phyloP scores from a whole-genome alignment of 2,888 invertebrate genomes.

The Platypus cylindrus region DNA sequence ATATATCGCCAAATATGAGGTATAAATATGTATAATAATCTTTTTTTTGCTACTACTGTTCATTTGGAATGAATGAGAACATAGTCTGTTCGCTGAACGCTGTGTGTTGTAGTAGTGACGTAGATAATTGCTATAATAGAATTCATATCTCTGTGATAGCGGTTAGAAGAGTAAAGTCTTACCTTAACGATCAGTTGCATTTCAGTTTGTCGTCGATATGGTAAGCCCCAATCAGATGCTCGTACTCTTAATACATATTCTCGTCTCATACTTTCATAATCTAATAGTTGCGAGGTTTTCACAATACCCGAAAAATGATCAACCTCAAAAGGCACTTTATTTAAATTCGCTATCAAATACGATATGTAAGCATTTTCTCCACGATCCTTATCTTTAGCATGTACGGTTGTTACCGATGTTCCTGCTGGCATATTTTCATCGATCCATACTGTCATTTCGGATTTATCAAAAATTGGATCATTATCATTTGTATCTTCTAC shows the following conservation, averaged over 20 bases:
- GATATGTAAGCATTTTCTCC: conserved; percentile 94
- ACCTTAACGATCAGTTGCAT: conserved; percentile 70
- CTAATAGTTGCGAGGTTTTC: conserved; percentile 69
- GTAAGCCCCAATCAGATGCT: conserved; percentile 92
- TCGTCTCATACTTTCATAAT: conserved; percentile 82
- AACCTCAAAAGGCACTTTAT: conserved; percentile 88
- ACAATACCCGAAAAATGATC: conserved; percentile 88
- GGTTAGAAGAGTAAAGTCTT: no score
- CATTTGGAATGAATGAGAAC: no score
- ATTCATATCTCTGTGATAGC: no score
- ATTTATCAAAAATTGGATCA: conserved; percentile 72
- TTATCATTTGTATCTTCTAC: conserved; percentile 91
- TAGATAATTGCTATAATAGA: no score
- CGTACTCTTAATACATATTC: conserved; percentile 71
- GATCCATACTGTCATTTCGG: conserved; percentile 56
- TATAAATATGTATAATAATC: no score
- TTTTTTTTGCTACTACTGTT: no score
- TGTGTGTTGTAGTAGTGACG: no score
- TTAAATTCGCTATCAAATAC: conserved; percentile 82
- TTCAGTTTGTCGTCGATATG: conserved; percentile 84
- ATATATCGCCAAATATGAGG: no score
- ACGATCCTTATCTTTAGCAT: conserved; percentile 78
- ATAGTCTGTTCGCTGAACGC: no score
- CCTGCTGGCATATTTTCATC: conserved; percentile 84
- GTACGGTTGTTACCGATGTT: conserved; percentile 68